Base-by-base conservation (phyloP, 1,140 invertebrate species). In the Drosophila orosa region DNA sequence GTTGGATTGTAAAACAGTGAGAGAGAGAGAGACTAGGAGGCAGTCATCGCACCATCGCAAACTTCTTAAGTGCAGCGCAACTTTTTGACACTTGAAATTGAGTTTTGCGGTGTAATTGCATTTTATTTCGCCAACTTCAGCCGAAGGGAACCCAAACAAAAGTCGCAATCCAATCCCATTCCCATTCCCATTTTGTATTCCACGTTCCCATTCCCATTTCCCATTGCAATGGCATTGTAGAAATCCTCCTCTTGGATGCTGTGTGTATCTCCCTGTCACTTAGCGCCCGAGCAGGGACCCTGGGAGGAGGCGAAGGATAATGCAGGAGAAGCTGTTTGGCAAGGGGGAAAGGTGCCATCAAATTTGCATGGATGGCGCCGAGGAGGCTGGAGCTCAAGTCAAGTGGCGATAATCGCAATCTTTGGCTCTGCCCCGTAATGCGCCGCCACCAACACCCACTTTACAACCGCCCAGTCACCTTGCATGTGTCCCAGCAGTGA, bases 51-150 rank as follows among this genome's bases (percentile, higher is more conserved):
- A 31, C 44, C 39, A 55, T 58, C 52, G 63, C 78, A 84, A 87
- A 89, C 84, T 87, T 87, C 84, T 89, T 87, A 89, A 89, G 84
- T 87, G 84, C 84, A 87, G 78, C 56, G 71, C 73, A 87, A 89
- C 76, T 87, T 87, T 86, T 84, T 87, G 84, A 89, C 84, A 87
- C 84, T 87, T 87, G 76, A 74, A 87, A 87, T 87, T 87, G 84
- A 87, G 84, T 89, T 87, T 89, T 89, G 84, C 58, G 84, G 84
- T 89, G 84, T 87, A 89, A 87, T 89, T 87, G 85, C 79, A 87
- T 84, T 87, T 89, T 83, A 87, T 87, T 87, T 87, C 19, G 83
- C 60, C 55, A 74, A 61, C 50, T 62, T 54, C 39, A 74, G 35
- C 44, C 48, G 45, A 40, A 35, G 15, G 56, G 27, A 74, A 29